Evolutionary conservation across 2,888 invertebrate species (phyloP).

Genomic region (Rotaria macrura): DNA sequence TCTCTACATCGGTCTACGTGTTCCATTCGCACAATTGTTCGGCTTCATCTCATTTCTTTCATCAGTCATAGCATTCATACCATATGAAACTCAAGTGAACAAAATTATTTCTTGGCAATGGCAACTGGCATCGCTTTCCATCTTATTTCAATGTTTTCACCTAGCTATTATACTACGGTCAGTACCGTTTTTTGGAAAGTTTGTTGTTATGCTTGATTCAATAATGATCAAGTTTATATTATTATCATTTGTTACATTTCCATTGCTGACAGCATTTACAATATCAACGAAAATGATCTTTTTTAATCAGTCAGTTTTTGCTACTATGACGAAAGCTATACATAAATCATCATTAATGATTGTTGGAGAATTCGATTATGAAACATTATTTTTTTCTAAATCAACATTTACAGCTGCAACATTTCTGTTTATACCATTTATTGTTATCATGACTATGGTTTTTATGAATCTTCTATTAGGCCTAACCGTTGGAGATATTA

Average conservation of each 20-base stretch:
- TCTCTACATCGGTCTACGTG: not conserved
- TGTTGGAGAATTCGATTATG: not conserved
- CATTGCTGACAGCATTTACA: not conserved
- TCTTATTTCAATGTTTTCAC: not conserved
- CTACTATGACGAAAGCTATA: not conserved
- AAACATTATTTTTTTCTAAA: constrained; percentile 10
- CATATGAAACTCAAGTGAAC: not conserved
- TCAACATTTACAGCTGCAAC: not conserved
- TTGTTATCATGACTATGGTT: not conserved
- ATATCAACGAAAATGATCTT: not conserved
- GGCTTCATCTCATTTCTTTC: not conserved
- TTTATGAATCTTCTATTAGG: constrained; percentile 4
- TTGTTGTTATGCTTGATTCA: not conserved
- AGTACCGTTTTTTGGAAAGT: not conserved
- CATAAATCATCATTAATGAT: not conserved
- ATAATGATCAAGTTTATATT: not conserved
- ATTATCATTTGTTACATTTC: not conserved
- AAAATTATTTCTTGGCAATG: not conserved
- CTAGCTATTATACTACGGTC: not conserved
- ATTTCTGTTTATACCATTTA: not conserved
- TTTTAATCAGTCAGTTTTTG: not conserved
- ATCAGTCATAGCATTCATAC: not conserved
- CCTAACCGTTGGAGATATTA: not conserved
- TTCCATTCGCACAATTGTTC: not conserved
- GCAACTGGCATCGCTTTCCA: not conserved